Conservation (phyloP, 2,113 vertebrate species). For the Pseudopipra pipra region DNA sequence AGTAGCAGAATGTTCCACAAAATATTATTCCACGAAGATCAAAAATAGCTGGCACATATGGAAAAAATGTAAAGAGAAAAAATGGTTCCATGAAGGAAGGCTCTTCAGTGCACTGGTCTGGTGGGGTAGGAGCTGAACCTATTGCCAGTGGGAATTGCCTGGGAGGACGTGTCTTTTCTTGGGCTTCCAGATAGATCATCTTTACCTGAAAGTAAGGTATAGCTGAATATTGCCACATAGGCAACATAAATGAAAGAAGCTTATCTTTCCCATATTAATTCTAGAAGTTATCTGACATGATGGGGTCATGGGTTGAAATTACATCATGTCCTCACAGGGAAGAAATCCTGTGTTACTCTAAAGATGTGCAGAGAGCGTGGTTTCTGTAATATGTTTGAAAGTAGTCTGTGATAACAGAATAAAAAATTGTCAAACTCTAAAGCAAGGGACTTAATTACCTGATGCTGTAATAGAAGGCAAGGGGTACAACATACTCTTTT, state of each 20-base stretch:
- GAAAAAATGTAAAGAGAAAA: background rate
- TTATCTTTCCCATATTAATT: background rate
- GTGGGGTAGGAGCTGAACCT: background rate
- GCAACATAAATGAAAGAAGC: background rate
- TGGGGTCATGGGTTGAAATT: background rate
- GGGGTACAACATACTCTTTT: background rate
- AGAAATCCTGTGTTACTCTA: background rate
- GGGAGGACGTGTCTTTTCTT: background rate
- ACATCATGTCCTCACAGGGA: background rate
- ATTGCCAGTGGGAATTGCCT: background rate
- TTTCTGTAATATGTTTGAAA: background rate
- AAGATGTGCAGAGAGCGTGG: background rate
- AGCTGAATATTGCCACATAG: background rate
- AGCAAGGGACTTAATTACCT: background rate
- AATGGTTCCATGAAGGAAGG: background rate
- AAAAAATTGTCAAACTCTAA: background rate
- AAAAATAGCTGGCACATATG: background rate
- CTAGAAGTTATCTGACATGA: background rate
- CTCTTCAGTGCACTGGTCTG: background rate
- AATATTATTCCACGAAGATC: background rate
- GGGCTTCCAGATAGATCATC: background rate
- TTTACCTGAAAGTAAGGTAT: background rate
- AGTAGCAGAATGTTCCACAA: background rate
- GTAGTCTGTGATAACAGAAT: background rate
- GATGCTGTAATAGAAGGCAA: background rate